These are phyloP conservation scores for Hyles euphorbiae DNA, from an alignment of 1,140 invertebrate genomes.

Conservation along the genomic window DNA sequence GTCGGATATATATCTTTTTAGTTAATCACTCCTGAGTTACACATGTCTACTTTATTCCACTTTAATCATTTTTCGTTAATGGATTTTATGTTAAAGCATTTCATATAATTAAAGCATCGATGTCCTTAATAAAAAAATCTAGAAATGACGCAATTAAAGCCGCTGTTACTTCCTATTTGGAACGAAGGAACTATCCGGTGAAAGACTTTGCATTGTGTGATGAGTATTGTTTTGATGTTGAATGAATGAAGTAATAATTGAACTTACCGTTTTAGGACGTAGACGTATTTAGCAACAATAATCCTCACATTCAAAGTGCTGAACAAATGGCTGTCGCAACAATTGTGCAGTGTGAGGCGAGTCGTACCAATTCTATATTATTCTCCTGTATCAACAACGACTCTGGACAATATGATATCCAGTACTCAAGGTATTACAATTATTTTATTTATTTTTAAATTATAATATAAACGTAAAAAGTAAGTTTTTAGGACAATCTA, in stretches of 20 bases:
- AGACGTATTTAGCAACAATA: slow-evolving; percentile 59
- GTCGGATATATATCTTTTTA: too few species aligned
- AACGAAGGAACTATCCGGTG: slow-evolving; percentile 72
- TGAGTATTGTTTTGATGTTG: too few species aligned
- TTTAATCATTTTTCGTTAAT: too few species aligned
- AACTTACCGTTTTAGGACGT: slow-evolving; percentile 52
- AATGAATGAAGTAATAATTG: slow-evolving; percentile 1
- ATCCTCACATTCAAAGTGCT: slow-evolving; percentile 61
- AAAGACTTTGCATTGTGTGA: slow-evolving; percentile 21
- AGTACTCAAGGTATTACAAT: slow-evolving; percentile 70
- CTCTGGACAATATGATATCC: slow-evolving; percentile 75
- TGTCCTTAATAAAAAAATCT: slow-evolving; percentile 65
- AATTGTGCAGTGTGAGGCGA: slow-evolving; percentile 70
- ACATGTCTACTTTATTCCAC: too few species aligned
- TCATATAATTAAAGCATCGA: slow-evolving; percentile 14
- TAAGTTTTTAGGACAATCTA: too few species aligned
- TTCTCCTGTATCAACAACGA: slow-evolving; percentile 78
- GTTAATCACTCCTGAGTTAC: too few species aligned
- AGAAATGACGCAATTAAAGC: slow-evolving; percentile 72
- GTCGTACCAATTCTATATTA: slow-evolving; percentile 69
- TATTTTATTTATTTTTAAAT: slow-evolving; percentile 7
- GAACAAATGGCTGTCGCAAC: slow-evolving; percentile 73
- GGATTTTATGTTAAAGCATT: too few species aligned
- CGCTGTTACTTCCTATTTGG: slow-evolving; percentile 72
- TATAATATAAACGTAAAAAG: too few species aligned